Percentiles rank a stretch among this genome's conserved stretches.
Evolutionary conservation across 2,113 vertebrate species (phyloP).

Genomic region (Tachuris rubrigastra): DNA sequence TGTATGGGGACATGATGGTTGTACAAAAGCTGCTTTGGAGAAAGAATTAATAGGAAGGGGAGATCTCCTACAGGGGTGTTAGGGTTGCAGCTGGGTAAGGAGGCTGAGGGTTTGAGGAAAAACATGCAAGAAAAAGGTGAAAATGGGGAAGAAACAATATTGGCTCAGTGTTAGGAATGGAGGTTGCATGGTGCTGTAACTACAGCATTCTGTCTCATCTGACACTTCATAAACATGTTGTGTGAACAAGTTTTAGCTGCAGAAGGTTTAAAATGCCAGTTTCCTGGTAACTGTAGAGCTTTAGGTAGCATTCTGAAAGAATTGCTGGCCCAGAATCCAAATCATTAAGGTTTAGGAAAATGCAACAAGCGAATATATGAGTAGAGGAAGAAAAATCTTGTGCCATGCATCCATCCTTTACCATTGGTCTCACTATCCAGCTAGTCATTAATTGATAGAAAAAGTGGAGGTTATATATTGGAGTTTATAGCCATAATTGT

Average conservation of each 20-base stretch:
- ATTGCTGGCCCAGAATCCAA: background rate
- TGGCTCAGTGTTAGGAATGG: background rate
- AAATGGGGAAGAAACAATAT: background rate
- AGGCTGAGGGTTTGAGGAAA: background rate
- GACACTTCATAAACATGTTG: constrained; percentile 6
- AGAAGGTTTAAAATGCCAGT: background rate
- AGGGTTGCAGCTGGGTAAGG: background rate
- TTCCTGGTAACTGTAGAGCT: constrained; percentile 20
- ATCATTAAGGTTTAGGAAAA: background rate
- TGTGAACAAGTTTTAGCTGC: constrained; percentile 7
- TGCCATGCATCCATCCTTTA: background rate
- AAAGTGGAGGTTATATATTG: background rate
- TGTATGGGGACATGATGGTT: background rate
- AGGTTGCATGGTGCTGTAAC: background rate
- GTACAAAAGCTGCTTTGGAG: background rate
- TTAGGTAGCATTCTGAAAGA: background rate
- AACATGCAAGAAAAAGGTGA: background rate
- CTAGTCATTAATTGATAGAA: background rate
- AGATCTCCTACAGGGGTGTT: background rate
- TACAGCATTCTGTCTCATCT: background rate
- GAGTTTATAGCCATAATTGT: background rate
- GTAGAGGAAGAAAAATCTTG: background rate
- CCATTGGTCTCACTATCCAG: background rate
- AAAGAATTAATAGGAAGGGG: background rate
- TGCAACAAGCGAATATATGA: background rate